Base-by-base conservation (phyloP, 2,888 invertebrate species). In the Zhengitettix transpicula region DNA sequence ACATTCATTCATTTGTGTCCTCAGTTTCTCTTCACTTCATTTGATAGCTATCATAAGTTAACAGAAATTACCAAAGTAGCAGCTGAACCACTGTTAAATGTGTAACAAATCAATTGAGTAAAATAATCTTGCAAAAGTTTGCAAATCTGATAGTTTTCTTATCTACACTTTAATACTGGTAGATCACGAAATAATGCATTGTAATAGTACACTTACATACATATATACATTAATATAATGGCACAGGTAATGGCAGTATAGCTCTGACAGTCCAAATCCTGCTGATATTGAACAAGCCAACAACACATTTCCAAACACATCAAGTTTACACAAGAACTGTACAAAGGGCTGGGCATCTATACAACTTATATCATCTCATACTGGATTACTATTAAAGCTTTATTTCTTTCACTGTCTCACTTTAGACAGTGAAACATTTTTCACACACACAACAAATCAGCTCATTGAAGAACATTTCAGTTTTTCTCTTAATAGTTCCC, bases 161-260 rank as follows among this genome's bases (percentile, higher is more conserved):
- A 16, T 17, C 53, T 17, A 28, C 53, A 11, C 28, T 53, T 16
- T 53, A 53, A 53, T 53, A 53, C 16, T 28, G 28, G 17, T 16
- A 53, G 16, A 53, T 53, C 17, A 16, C 16, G 28, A 17, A 28
- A 28, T 16, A 28, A 53, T 17, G 53, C 15, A 53, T 15, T 53
- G 53, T 16, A 53, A 53, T 53, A 53, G 15, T 53, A 53, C 28
- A 16, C 28, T 17, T 53, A 17, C 28, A 55, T 55, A n/a, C 41
- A 55, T 55, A 40, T 55, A 55, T 55, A 55, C 16, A 52, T 52
- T 16, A 40, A 55, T 55, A 55, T 64, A 64, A 64, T 64, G 64
- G 64, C 64, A 64, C 64, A 64, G 62, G 61, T 61, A 60, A 64
- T 64, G 64, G 64, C 64, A 64, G 64, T 64, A 64, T 60, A 62